Base-by-base conservation (phyloP, 2,888 invertebrate species). In the Drosophila lacicola region DNA sequence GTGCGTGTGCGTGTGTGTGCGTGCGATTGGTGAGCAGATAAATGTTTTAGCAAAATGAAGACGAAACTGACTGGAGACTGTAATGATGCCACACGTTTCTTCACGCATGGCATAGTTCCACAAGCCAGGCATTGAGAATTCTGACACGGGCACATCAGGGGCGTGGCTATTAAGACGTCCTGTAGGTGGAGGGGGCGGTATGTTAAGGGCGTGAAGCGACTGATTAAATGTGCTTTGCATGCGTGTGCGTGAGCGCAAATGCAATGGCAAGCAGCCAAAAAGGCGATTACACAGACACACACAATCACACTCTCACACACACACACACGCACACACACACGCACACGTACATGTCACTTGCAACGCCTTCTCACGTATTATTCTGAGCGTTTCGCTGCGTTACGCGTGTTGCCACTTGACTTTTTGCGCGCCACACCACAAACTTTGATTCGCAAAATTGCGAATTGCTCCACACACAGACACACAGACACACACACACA, bases 151-250 rank as follows among this genome's bases (percentile, higher is more conserved):
- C 9, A 19, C 8, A 10, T 25, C 13, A n/a, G 25, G 25, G 33
- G 47, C 11, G 29, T 2, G 21, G 5, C 3, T 2, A 4, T 3
- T 29, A 29, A 8, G 29, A 29, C 8, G 29, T 29, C 8, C 29
- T 29, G 29, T 8, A 0, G 19, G 45, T 10, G 4, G 21, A 2
- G 0, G 46, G 17, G 19, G 3, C 6, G 42, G 39, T 36, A 36
- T 13, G 4, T 36, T 3, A 36, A 14, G 57, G 50, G 50, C 14
- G 76, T 65, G 46, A 57, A 68, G 56, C 58, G 78, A 46, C 70
- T 85, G 82, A 82, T 85, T 82, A 88, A 82, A 88, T 85, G 86
- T 74, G 80, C 64, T 79, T 78, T 73, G 54, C 51, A 63, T 73
- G 74, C 45, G 65, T 70, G 57, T 57, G 67, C 49, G 74, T 80